These are phyloP conservation scores for Bovichtus diacanthus DNA, from an alignment of 2,797 vertebrate species.

Conservation along the genomic window DNA sequence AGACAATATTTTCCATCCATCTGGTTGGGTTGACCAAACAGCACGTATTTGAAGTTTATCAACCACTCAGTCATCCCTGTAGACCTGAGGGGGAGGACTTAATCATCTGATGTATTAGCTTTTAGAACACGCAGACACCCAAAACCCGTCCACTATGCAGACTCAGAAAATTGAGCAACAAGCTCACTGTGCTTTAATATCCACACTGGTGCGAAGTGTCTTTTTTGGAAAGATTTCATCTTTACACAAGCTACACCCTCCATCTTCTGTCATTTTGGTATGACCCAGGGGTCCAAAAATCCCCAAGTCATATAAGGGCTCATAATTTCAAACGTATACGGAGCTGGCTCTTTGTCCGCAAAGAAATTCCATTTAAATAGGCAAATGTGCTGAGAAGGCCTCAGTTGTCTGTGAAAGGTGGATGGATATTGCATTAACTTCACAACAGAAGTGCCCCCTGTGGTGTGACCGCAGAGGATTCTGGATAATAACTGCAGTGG, in stretches of 20 bases:
- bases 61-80: conserved; percentile 84
- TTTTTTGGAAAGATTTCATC: conserved; percentile 71
- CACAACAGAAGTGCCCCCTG: conserved; percentile 75
- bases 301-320: conserved; percentile 34
- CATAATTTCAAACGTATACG: conserved; percentile 40
- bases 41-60: conserved; percentile 84
- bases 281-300: conserved; percentile 62
- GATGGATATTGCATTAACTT: conserved; percentile 81
- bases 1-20: conserved; percentile 86
- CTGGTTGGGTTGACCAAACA: conserved; percentile 81
- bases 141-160: conserved; percentile 43
- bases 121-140: conserved; percentile 55
- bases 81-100: conserved; percentile 74
- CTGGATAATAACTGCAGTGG: conserved; percentile 74
- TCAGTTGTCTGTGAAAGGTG: conserved; percentile 66
- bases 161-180: conserved; percentile 54
- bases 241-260: conserved; percentile 60
- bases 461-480: conserved; percentile 67
- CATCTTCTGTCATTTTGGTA: conserved; percentile 69
- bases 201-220: conserved; percentile 54
- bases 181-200: conserved; percentile 63
- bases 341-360: conserved; percentile 42
- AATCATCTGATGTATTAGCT: conserved; percentile 77
- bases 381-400: conserved; percentile 64
- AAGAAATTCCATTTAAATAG: conserved; percentile 60